phyloP scores from a whole-genome alignment of 2,888 invertebrate species.

The Leptinotarsa tumamoca region DNA sequence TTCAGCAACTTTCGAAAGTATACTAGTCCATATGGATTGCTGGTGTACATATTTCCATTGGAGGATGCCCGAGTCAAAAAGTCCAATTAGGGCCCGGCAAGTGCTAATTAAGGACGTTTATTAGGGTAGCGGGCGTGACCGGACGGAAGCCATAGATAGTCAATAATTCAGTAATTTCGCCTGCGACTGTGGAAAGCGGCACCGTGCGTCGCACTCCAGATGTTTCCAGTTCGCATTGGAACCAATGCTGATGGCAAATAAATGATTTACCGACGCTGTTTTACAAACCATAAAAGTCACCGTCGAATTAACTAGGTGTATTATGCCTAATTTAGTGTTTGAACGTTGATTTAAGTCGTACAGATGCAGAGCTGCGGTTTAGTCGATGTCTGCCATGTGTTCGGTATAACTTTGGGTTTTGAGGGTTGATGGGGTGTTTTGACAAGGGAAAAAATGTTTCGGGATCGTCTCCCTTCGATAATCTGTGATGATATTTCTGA shows the following conservation, averaged over 20 bases:
- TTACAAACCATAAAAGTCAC: conserved; percentile 57
- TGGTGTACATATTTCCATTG: too few species aligned
- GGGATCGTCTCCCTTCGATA: not conserved
- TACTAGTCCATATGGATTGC: not conserved
- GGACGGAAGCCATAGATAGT: conserved; percentile 66
- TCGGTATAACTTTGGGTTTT: conserved; percentile 13
- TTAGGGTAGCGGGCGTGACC: conserved; percentile 62
- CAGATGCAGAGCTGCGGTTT: conserved; percentile 42
- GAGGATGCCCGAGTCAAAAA: conserved; percentile 28
- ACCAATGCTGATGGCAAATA: conserved; percentile 54
- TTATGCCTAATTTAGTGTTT: conserved; percentile 51
- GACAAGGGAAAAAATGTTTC: not conserved
- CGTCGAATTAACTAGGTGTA: conserved; percentile 52
- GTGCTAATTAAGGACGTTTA: conserved; percentile 57
- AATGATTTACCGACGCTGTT: conserved; percentile 56
- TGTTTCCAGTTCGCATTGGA: conserved; percentile 56
- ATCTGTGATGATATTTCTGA: not conserved
- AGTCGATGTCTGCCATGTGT: conserved; percentile 27
- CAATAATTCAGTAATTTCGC: conserved; percentile 62
- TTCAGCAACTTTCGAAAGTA: not conserved
- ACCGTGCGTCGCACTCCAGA: conserved; percentile 56
- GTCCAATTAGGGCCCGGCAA: conserved; percentile 50
- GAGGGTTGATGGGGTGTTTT: conserved; percentile 1
- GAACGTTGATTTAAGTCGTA: conserved; percentile 46
- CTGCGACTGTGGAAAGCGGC: conserved; percentile 53